A percentile compares a stretch with the other conserved stretches of the same genome.
phyloP scores from a whole-genome alignment of 2,113 vertebrate genomes.

The Neopipo cinnamomea region DNA sequence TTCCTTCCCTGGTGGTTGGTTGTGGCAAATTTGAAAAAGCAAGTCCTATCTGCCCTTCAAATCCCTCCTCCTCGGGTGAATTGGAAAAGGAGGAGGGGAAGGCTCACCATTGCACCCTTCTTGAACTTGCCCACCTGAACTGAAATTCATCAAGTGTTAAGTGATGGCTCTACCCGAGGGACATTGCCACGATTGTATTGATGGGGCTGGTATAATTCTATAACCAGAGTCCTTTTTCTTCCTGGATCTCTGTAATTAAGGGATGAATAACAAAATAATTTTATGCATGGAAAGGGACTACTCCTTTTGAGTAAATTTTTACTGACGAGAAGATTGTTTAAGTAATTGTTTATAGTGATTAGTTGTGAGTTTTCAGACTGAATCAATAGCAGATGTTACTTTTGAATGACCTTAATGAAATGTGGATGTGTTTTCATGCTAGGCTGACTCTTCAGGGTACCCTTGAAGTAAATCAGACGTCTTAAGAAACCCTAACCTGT shows the following conservation, averaged over 20 bases:
- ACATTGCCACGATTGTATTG: accelerated
- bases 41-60: background rate
- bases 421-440: conserved; percentile 30
- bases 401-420: conserved; percentile 12
- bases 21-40: background rate
- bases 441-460: conserved; percentile 12
- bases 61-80: background rate
- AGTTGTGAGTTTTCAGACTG: background rate
- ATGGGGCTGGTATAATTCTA: background rate
- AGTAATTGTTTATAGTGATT: conserved; percentile 33
- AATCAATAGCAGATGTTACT: conserved; percentile 57
- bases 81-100: background rate
- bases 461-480: conserved; percentile 26
- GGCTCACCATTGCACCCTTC: accelerated
- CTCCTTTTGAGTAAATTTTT: background rate
- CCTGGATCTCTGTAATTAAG: background rate
- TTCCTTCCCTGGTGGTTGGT: background rate
- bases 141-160: background rate
- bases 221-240: background rate
- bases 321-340: background rate
- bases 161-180: background rate
- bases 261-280: background rate
- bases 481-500: background rate
- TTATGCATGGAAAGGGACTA: background rate
- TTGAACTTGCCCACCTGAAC: background rate